These are phyloP conservation scores for Patella vulgata DNA, from an alignment of 1,140 invertebrate genomes.

Conservation along the genomic window DNA sequence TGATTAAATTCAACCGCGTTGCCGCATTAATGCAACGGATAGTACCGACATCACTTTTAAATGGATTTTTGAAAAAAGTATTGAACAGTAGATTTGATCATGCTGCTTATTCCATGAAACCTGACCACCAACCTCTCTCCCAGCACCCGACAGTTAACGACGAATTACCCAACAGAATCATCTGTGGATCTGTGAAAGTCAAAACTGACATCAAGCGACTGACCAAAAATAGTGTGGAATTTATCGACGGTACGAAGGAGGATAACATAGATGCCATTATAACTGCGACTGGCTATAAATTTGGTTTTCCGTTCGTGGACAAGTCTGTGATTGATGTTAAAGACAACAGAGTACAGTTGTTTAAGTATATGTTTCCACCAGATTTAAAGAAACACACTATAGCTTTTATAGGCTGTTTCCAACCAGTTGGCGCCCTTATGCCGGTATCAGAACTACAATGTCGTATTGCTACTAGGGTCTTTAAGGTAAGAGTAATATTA, in stretches of 20 bases:
- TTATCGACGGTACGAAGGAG: slow-evolving; percentile 60
- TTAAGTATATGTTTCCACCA: slow-evolving; percentile 68
- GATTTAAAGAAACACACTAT: slow-evolving; percentile 58
- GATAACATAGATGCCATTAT: slow-evolving; percentile 57
- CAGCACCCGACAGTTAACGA: slow-evolving; percentile 71
- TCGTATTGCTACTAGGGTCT: slow-evolving; percentile 37
- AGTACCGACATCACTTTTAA: slow-evolving; percentile 21
- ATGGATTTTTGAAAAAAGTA: slow-evolving; percentile 2
- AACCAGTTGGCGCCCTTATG: slow-evolving; percentile 70
- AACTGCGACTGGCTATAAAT: slow-evolving; percentile 54
- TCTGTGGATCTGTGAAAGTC: slow-evolving; percentile 65
- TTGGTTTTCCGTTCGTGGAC: slow-evolving; percentile 57
- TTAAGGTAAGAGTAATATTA: slow-evolving; percentile 32
- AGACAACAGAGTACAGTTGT: slow-evolving; percentile 65
- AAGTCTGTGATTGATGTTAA: slow-evolving; percentile 51
- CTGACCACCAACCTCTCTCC: slow-evolving; percentile 64
- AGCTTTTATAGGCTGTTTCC: slow-evolving; percentile 69
- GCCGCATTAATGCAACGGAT: background rate
- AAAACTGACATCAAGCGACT: slow-evolving; percentile 61
- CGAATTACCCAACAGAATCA: slow-evolving; percentile 70
- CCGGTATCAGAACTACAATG: slow-evolving; percentile 62
- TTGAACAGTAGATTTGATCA: slow-evolving; percentile 67
- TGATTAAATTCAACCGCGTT: slow-evolving; percentile 24
- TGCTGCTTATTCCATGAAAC: slow-evolving; percentile 62
- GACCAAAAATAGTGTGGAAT: slow-evolving; percentile 60